phyloP scores from a whole-genome alignment of 2,113 vertebrate genomes.

The Hippoglossus stenolepis region DNA sequence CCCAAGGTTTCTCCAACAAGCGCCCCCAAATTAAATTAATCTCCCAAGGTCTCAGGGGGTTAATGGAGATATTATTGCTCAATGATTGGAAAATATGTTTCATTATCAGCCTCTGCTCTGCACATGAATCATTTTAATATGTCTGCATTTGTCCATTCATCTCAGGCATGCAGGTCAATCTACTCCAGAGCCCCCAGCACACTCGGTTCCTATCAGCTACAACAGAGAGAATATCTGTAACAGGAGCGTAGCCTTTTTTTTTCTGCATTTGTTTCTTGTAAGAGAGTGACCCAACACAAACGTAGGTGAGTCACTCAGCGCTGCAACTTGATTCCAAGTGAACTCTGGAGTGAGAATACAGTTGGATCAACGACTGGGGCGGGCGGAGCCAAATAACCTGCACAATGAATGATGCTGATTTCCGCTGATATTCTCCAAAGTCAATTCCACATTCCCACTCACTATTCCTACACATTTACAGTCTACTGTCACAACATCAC shows the following conservation, averaged over 20 bases:
- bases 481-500: too few species aligned
- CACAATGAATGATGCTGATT: too few species aligned
- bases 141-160: neutral
- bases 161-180: neutral
- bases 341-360: too few species aligned
- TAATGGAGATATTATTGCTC: neutral
- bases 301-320: neutral
- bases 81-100: neutral
- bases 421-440: too few species aligned
- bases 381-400: too few species aligned
- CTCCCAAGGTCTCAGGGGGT: neutral
- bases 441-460: too few species aligned
- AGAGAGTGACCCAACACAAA: neutral
- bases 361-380: neutral
- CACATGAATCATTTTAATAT: neutral
- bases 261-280: neutral
- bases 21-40: neutral
- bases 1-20: neutral
- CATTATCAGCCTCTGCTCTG: neutral
- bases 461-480: too few species aligned
- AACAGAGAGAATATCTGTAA: too few species aligned
- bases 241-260: too few species aligned
- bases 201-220: too few species aligned
- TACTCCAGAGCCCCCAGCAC: too few species aligned
- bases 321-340: neutral